Evolutionary conservation across 2,797 vertebrate genomes (phyloP).

Genomic region (Moxostoma hubbsi): DNA sequence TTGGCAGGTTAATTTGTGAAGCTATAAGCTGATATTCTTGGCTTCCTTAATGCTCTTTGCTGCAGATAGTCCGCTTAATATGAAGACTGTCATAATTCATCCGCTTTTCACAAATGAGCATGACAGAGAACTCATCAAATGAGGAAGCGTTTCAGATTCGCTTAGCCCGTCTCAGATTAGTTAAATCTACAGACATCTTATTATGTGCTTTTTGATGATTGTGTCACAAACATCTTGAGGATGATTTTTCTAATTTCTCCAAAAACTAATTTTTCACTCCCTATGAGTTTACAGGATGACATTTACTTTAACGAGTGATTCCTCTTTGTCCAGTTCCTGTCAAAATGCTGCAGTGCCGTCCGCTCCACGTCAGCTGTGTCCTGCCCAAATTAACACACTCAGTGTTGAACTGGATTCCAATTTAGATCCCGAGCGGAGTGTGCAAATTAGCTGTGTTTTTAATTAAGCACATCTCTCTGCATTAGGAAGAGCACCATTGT

Average conservation of each 20-base stretch:
- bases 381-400: constrained; percentile 98
- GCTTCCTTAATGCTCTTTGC: constrained; percentile 80
- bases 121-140: constrained; percentile 75
- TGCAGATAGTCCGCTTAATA: constrained; percentile 83
- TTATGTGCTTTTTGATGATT: constrained; percentile 62
- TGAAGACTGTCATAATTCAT: constrained; percentile 85
- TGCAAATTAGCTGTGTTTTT: constrained; percentile 98
- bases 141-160: constrained; percentile 64
- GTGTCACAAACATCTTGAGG: neutral
- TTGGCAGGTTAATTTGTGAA: constrained; percentile 86
- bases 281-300: neutral
- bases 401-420: constrained; percentile 95
- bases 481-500: constrained; percentile 67
- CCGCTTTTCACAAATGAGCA: constrained; percentile 70
- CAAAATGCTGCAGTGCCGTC: too few relatives aligned
- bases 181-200: constrained; percentile 69
- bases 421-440: constrained; percentile 88
- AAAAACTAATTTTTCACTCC: neutral
- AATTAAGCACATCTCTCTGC: constrained; percentile 89
- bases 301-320: constrained; percentile 1
- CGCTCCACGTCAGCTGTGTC: constrained; percentile 78
- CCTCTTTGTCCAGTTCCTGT: constrained; percentile 83
- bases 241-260: constrained; percentile 2
- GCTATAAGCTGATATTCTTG: constrained; percentile 79
- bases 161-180: constrained; percentile 74